A percentile compares a stretch with the other conserved stretches of the same genome.
These are phyloP conservation scores for Heliconius sara DNA, from an alignment of 2,888 invertebrate genomes.

Conservation along the genomic window DNA sequence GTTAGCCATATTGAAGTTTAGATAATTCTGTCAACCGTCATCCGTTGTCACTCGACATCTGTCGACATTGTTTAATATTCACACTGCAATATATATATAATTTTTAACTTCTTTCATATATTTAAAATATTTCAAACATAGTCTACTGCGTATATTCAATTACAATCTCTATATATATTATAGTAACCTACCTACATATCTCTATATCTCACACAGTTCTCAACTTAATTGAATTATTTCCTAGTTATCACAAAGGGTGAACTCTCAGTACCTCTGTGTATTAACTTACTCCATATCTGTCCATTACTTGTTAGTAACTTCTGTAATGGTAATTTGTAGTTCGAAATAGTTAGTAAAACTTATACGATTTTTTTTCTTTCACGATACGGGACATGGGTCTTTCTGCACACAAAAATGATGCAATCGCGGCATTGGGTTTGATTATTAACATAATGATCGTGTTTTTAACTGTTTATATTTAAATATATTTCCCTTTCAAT, in stretches of 20 bases:
- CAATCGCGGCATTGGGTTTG: too few relatives aligned
- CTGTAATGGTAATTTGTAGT: background rate
- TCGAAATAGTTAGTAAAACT: background rate
- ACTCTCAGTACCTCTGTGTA: slow-evolving; percentile 14
- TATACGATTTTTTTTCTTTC: background rate
- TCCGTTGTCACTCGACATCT: too few relatives aligned
- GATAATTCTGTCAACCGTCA: too few relatives aligned
- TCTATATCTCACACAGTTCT: background rate
- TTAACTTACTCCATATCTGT: slow-evolving; percentile 2
- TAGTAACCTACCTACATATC: background rate
- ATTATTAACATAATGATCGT: too few relatives aligned
- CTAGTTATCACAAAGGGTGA: slow-evolving; percentile 12
- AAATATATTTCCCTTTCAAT: too few relatives aligned
- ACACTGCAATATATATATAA: too few relatives aligned
- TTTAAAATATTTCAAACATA: too few relatives aligned
- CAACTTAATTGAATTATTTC: slow-evolving; percentile 13
- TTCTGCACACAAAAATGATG: too few relatives aligned
- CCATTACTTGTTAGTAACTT: slow-evolving; percentile 1
- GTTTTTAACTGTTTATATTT: too few relatives aligned
- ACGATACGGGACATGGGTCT: background rate
- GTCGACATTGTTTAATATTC: too few relatives aligned
- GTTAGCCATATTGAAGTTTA: too few relatives aligned
- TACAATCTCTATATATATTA: background rate
- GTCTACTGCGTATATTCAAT: background rate
- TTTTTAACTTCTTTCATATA: too few relatives aligned